Evolutionary conservation across 2,888 invertebrate genomes (phyloP).

Genomic region (Isoperla grammatica): DNA sequence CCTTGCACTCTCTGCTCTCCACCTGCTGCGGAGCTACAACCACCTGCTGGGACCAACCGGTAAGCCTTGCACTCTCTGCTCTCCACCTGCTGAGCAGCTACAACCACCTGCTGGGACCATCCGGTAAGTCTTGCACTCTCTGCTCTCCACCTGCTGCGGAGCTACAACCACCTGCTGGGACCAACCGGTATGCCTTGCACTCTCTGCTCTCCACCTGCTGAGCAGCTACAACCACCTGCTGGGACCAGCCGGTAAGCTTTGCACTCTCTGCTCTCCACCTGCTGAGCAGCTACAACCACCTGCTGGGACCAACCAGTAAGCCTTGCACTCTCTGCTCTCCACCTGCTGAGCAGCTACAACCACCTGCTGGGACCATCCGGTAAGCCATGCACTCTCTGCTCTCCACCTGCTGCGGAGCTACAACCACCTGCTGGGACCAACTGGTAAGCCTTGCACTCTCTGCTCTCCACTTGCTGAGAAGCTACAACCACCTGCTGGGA

Average conservation of each 20-base stretch:
- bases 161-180: conserved; percentile 59
- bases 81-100: conserved; percentile 59
- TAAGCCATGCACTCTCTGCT: conserved; percentile 52
- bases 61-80: conserved; percentile 59
- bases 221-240: conserved; percentile 62
- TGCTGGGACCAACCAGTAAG: conserved; percentile 56
- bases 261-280: conserved; percentile 59
- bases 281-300: conserved; percentile 60
- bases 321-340: conserved; percentile 55
- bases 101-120: conserved; percentile 57
- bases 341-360: conserved; percentile 60
- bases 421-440: conserved; percentile 57
- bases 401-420: conserved; percentile 59
- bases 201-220: conserved; percentile 59
- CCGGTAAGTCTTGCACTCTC: conserved; percentile 59
- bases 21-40: too few relatives aligned
- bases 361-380: conserved; percentile 58
- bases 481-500: too few relatives aligned
- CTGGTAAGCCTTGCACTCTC: too few relatives aligned
- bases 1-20: too few relatives aligned
- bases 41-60: too few relatives aligned
- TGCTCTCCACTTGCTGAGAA: too few relatives aligned
- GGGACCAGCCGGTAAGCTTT: conserved; percentile 51
- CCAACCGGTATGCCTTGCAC: conserved; percentile 55
- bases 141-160: conserved; percentile 57